phyloP scores from a whole-genome alignment of 1,140 invertebrate genomes.

The Temnothorax curvispinosus region DNA sequence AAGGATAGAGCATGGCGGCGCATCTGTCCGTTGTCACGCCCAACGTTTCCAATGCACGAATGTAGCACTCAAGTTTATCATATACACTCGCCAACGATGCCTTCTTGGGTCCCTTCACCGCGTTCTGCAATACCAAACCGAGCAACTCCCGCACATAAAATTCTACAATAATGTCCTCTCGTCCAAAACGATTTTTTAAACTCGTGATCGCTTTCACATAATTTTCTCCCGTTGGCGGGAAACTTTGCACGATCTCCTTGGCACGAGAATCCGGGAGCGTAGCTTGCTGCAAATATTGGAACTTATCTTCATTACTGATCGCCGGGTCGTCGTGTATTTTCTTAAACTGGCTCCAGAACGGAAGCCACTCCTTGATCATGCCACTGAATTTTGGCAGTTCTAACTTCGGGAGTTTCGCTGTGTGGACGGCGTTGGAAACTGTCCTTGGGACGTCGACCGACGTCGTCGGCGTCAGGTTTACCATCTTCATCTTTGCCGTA shows the following conservation, averaged over 20 bases:
- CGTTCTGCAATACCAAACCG: slow-evolving; percentile 65
- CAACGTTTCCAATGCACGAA: slow-evolving; percentile 78
- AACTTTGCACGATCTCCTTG: slow-evolving; percentile 69
- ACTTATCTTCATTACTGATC: slow-evolving; percentile 72
- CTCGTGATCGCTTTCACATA: slow-evolving; percentile 74
- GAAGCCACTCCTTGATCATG: slow-evolving; percentile 73
- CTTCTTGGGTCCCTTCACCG: slow-evolving; percentile 37
- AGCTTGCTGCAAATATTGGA: slow-evolving; percentile 71
- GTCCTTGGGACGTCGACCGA: too few relatives aligned
- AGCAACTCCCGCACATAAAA: slow-evolving; percentile 79
- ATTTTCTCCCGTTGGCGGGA: slow-evolving; percentile 71
- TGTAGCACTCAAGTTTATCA: slow-evolving; percentile 69
- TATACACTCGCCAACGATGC: slow-evolving; percentile 54
- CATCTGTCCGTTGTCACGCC: slow-evolving; percentile 78
- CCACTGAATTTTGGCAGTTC: slow-evolving; percentile 75
- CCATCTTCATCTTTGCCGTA: too few relatives aligned
- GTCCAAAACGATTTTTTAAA: slow-evolving; percentile 74
- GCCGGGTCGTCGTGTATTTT: slow-evolving; percentile 73
- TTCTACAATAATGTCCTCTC: slow-evolving; percentile 76
- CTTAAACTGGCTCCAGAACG: slow-evolving; percentile 76
- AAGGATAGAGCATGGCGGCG: slow-evolving; percentile 78
- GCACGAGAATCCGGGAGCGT: slow-evolving; percentile 63
- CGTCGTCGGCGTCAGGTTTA: too few relatives aligned
- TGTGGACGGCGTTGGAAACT: slow-evolving; percentile 9
- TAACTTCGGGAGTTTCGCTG: slow-evolving; percentile 67